Base-by-base conservation (phyloP, 2,888 invertebrate genomes). In the Myathropa florea region DNA sequence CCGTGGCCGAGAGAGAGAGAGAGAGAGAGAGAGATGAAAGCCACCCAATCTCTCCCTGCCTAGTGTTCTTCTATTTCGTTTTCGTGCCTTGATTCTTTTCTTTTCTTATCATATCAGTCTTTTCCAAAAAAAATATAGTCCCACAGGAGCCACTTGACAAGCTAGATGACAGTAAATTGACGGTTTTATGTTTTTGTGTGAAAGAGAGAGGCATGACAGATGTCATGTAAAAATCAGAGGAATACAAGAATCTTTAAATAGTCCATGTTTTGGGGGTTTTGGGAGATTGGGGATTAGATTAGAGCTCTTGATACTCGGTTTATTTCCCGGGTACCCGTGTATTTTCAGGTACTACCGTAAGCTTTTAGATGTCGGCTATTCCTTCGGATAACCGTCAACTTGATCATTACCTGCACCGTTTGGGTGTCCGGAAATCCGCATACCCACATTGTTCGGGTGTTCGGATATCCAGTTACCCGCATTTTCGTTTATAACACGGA, bases 31-130 rank as follows among this genome's bases (percentile, higher is more conserved):
- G 75, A 75, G 68, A 70, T 68, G 70, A 60, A 23, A 64, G 70
- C 60, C 59, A 72, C 60, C 73, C 63, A 73, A 57, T 77, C 77
- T 84, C 84, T 80, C 23, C 75, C 39, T 72, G 73, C 79, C 83
- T 68, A 78, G 78, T 57, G 18, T 68, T 81, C 67, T 76, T 81
- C 76, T 84, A 33, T 68, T 80, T 72, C 76, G 72, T 80, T 84
- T 75, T 33, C 65, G 55, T 72, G 71, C 24, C 24, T 73, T 68
- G 46, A 68, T 80, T 28, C 65, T 76, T 39, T 46, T 46, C 59
- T 65, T 26, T 73, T 57, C 59, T 46, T 33, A 55, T 30, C 53
- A 60, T 67, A 53, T 46, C 46, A 61, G 14, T 33, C 28, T 23
- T 68, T 72, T 73, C 33, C 63, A 24, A 26, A 70, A 77, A 77